A percentile compares a stretch with the other conserved stretches of the same genome.
Evolutionary conservation across 2,113 vertebrate genomes (phyloP).

Genomic region (Nothobranchius kuhntae): DNA sequence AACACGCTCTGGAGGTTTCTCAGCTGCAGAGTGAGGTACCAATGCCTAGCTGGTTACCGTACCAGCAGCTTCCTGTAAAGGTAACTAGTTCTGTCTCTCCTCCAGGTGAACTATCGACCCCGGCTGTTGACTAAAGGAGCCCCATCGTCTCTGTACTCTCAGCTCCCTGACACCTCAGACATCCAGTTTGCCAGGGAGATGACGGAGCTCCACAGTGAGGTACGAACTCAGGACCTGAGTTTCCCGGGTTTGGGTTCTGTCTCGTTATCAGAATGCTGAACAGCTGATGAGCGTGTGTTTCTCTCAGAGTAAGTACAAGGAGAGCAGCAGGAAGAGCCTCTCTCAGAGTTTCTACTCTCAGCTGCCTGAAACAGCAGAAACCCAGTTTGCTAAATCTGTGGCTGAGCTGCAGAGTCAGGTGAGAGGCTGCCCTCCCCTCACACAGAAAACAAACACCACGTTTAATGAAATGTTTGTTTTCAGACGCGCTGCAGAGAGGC

Average conservation of each 20-base stretch:
- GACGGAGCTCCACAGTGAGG: slow-evolving; percentile 70
- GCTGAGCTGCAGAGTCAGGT: slow-evolving; percentile 91
- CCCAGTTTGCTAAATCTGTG: slow-evolving; percentile 83
- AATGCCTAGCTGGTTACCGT: neutral
- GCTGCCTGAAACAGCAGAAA: slow-evolving; percentile 89
- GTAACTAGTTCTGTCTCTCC: neutral
- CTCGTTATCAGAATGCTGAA: too few species aligned
- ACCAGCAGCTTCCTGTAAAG: too few species aligned
- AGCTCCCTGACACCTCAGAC: slow-evolving; percentile 65
- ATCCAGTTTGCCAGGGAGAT: slow-evolving; percentile 71
- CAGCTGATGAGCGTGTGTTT: neutral
- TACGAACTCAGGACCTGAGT: neutral
- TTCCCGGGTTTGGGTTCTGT: too few species aligned
- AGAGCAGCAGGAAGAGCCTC: slow-evolving; percentile 79
- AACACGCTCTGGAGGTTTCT: slow-evolving; percentile 84
- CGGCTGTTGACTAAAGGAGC: slow-evolving; percentile 50
- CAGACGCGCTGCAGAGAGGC: slow-evolving; percentile 82
- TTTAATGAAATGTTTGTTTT: neutral
- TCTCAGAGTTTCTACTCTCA: slow-evolving; percentile 86
- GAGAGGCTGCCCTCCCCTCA: neutral
- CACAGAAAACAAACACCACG: too few species aligned
- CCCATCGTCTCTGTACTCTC: slow-evolving; percentile 64
- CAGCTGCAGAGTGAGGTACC: slow-evolving; percentile 89
- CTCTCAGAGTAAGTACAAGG: slow-evolving; percentile 87
- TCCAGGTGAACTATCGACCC: slow-evolving; percentile 63